phyloP scores from a whole-genome alignment of 1,140 invertebrate species.

The Sinella curviseta region DNA sequence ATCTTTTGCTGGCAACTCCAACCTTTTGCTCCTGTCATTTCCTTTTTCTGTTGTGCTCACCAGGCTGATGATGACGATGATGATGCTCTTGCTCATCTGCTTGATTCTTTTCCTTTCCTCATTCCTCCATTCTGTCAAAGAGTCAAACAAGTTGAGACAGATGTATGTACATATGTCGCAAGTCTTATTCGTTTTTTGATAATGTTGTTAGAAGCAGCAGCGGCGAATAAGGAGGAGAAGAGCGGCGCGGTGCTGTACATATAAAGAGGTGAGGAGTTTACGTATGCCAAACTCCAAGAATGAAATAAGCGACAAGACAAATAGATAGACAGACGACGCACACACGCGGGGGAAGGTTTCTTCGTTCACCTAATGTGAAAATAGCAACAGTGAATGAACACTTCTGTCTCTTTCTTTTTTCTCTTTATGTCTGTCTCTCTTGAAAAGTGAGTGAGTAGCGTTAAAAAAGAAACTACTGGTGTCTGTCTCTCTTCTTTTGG shows the following conservation, averaged over 20 bases:
- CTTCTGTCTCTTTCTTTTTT: background rate
- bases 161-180: background rate
- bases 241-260: background rate
- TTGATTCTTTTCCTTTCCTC: no score
- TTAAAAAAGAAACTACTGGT: slow-evolving; percentile 19
- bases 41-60: no score
- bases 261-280: background rate
- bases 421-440: background rate
- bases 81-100: no score
- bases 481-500: background rate
- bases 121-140: slow-evolving; percentile 6
- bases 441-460: slow-evolving; percentile 25
- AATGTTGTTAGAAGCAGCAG: background rate
- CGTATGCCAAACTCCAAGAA: no score
- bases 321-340: no score
- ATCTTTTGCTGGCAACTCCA: no score
- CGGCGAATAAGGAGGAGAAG: background rate
- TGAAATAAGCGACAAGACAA: no score
- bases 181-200: background rate
- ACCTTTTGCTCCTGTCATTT: no score
- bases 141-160: slow-evolving; percentile 23
- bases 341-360: background rate
- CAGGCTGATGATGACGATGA: no score
- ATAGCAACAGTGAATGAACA: slow-evolving; percentile 22
- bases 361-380: background rate